Conservation (phyloP, 2,888 invertebrate genomes). For the Meiosimyza platycephala region DNA sequence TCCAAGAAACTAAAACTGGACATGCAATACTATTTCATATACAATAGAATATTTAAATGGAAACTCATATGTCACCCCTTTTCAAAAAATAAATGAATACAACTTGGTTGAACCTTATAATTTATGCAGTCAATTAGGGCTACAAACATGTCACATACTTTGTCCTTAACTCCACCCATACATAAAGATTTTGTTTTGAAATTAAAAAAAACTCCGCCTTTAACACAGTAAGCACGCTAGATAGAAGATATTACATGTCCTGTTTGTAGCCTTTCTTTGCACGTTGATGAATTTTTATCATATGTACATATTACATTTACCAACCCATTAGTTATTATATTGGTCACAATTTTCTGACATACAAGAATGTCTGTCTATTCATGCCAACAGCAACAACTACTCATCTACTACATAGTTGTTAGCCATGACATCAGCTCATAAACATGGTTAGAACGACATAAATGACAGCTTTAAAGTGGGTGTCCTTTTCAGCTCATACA, state of each 20-base stretch:
- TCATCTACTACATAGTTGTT: no score
- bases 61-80: constrained; percentile 17
- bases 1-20: background rate
- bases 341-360: no score
- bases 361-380: no score
- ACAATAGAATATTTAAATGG: background rate
- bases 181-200: no score
- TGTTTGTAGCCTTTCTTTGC: no score
- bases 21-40: constrained; percentile 5
- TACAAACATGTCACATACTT: constrained; percentile 34
- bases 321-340: no score
- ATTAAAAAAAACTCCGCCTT: no score
- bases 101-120: constrained; percentile 12
- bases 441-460: constrained; percentile 44
- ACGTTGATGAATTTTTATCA: no score
- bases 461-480: constrained; percentile 50
- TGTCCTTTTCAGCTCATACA: constrained; percentile 42
- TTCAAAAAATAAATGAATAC: constrained; percentile 10
- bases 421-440: constrained; percentile 34
- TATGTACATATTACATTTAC: no score
- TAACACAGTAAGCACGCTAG: no score
- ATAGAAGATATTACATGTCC: no score
- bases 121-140: constrained; percentile 35
- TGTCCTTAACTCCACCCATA: background rate
- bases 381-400: no score